Conservation (phyloP, 2,888 invertebrate genomes). For the Octodonta nipae region DNA sequence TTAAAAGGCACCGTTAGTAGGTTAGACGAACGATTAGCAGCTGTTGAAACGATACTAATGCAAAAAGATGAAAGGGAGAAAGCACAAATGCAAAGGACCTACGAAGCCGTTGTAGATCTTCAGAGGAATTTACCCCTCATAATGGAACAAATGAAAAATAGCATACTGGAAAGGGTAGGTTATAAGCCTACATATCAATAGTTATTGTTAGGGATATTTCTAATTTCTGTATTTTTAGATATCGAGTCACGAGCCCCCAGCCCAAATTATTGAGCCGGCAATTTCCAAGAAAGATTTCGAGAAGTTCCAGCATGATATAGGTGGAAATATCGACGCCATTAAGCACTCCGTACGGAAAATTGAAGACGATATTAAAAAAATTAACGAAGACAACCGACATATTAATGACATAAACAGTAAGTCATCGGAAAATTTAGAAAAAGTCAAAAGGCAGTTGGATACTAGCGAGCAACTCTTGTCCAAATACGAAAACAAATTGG, state of each 20-base stretch:
- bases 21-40: slow-evolving; percentile 61
- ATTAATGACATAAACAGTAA: slow-evolving; percentile 36
- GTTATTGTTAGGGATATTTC: too few relatives aligned
- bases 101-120: slow-evolving; percentile 43
- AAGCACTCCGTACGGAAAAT: slow-evolving; percentile 21
- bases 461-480: slow-evolving; percentile 43
- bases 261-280: slow-evolving; percentile 18
- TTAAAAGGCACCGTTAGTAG: slow-evolving; percentile 54
- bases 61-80: slow-evolving; percentile 57
- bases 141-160: slow-evolving; percentile 35
- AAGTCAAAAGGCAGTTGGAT: slow-evolving; percentile 35
- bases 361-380: slow-evolving; percentile 26
- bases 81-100: slow-evolving; percentile 47
- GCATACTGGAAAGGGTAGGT: slow-evolving; percentile 29
- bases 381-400: slow-evolving; percentile 33
- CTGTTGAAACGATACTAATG: slow-evolving; percentile 62
- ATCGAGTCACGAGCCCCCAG: slow-evolving; percentile 15
- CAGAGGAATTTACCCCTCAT: slow-evolving; percentile 38
- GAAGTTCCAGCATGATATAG: slow-evolving; percentile 22
- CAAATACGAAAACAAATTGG: slow-evolving; percentile 44
- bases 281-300: slow-evolving; percentile 26
- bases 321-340: slow-evolving; percentile 28
- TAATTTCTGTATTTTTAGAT: slow-evolving; percentile 14
- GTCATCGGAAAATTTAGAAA: slow-evolving; percentile 35
- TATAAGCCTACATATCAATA: too few relatives aligned